A percentile compares a stretch with the other conserved stretches of the same genome.
Conservation (phyloP, 2,888 invertebrate species). For the Perizoma flavofasciatum region DNA sequence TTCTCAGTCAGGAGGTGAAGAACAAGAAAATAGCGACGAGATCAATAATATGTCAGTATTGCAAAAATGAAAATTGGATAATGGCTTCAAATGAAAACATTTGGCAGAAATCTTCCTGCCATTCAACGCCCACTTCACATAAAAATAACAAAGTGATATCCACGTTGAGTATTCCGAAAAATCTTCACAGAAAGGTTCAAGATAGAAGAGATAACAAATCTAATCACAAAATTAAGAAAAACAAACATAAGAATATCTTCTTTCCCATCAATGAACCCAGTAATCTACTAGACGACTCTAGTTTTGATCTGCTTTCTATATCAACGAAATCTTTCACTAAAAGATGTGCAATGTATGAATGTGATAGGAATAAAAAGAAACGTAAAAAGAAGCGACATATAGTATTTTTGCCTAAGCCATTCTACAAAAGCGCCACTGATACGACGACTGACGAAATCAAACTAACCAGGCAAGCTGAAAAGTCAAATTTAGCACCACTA, state of each 20-base stretch:
- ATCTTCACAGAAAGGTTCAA: slow-evolving; percentile 43
- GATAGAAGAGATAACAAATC: slow-evolving; percentile 32
- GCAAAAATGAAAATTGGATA: slow-evolving; percentile 34
- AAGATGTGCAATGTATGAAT: slow-evolving; percentile 46
- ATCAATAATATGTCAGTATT: slow-evolving; percentile 41
- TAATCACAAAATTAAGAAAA: slow-evolving; percentile 40
- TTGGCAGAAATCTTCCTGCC: slow-evolving; percentile 41
- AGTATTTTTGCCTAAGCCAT: slow-evolving; percentile 46
- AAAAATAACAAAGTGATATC: slow-evolving; percentile 62
- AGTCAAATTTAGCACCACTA: slow-evolving; percentile 37
- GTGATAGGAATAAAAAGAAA: slow-evolving; percentile 23
- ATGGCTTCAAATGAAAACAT: slow-evolving; percentile 18
- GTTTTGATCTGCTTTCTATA: slow-evolving; percentile 55
- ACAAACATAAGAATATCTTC: slow-evolving; percentile 44
- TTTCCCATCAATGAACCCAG: slow-evolving; percentile 42
- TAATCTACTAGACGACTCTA: slow-evolving; percentile 46
- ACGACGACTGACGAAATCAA: slow-evolving; percentile 33
- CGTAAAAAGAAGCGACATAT: slow-evolving; percentile 41
- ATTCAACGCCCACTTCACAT: slow-evolving; percentile 52
- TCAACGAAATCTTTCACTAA: slow-evolving; percentile 59
- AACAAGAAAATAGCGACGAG: slow-evolving; percentile 47
- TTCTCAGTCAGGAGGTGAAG: slow-evolving; percentile 42
- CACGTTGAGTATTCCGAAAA: slow-evolving; percentile 68
- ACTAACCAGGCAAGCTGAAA: slow-evolving; percentile 18
- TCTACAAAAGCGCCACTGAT: slow-evolving; percentile 43